Evolutionary conservation across 2,113 vertebrate species (phyloP), one percentile per base, ranked within the genome.

Genomic region (Actinemys pallida): DNA sequence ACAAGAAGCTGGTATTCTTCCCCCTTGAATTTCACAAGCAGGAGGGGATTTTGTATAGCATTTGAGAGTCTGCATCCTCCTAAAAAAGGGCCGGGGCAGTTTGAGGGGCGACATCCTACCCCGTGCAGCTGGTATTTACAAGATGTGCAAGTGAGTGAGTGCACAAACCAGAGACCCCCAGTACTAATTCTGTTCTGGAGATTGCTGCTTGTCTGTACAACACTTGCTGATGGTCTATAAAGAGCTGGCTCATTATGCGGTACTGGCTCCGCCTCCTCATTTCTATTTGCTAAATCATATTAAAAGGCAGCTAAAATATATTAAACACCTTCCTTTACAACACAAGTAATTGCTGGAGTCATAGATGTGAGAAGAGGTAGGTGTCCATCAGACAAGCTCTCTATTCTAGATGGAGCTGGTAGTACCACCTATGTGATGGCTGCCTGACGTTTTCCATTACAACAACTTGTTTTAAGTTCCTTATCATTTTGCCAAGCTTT

Each of bases 391-490:
- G 65, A 19, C 14, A 35, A 19, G 57, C 35, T n/a, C 62, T 10
- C 65, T n/a, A 10, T n/a, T 89, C 53, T 65, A 35, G 20, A 11
- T 27, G 29, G 19, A 39, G 14, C 81, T 81, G 22, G 27, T 39
- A 54, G 50, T 42, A 85, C n/a, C 39, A 75, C 16, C 31, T 92
- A 7, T n/a, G 12, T 39, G 16, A 57, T 8, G 5, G 25, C 39
- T n/a, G 39, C 17, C 79, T 49, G 50, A 69, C 4, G 52, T 24
- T 4, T 17, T 57, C 12, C 0, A 0, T 85, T 65, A 59, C 1
- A 81, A 86, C 75, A 72, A 10, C 42, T 83, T 49, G 16, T n/a
- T 50, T 83, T 50, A 27, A 83, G 65, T 22, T 79, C 4, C 59
- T 90, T 78, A 10, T 57, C 78, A 47, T 59, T 94, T 84, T 84